phyloP scores from a whole-genome alignment of 2,888 invertebrate genomes.

The Muscina levida region DNA sequence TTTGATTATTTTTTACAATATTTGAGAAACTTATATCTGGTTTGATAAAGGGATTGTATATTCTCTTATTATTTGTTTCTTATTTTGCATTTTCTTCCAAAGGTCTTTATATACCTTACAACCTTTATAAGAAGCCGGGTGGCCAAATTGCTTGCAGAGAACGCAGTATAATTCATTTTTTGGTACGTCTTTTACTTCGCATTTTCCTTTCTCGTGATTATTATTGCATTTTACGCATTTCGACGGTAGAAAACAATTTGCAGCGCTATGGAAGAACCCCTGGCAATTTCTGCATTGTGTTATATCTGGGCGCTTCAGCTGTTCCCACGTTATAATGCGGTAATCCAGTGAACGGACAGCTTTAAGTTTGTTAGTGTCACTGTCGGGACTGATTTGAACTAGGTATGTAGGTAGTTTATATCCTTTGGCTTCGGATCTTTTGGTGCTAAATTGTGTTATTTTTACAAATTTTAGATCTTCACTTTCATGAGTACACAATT shows the following conservation, averaged over 20 bases:
- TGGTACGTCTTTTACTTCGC: not conserved
- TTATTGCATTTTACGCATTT: slow-evolving; percentile 35
- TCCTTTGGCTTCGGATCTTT: not conserved
- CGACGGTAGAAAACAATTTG: slow-evolving; percentile 21
- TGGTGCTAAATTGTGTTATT: slow-evolving; percentile 12
- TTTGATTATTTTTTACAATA: not conserved
- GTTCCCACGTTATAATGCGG: slow-evolving; percentile 1
- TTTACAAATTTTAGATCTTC: slow-evolving; percentile 36
- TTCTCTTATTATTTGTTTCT: not conserved
- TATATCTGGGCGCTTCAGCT: slow-evolving; percentile 11
- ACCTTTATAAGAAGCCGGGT: not conserved
- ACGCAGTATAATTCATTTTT: not conserved
- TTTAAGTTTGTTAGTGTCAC: slow-evolving; percentile 14
- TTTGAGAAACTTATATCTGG: not conserved
- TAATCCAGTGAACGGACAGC: not conserved
- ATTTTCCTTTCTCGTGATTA: slow-evolving; percentile 18
- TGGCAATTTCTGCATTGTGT: slow-evolving; percentile 39
- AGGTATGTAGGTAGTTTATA: not conserved
- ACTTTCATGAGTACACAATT: slow-evolving; percentile 19
- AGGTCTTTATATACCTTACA: not conserved
- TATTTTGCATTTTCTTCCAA: not conserved
- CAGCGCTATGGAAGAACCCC: slow-evolving; percentile 3
- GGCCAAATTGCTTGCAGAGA: not conserved
- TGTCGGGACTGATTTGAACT: slow-evolving; percentile 25
- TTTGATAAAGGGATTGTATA: not conserved